Conservation (phyloP, 2,888 invertebrate species). For the Ophion ellenae region DNA sequence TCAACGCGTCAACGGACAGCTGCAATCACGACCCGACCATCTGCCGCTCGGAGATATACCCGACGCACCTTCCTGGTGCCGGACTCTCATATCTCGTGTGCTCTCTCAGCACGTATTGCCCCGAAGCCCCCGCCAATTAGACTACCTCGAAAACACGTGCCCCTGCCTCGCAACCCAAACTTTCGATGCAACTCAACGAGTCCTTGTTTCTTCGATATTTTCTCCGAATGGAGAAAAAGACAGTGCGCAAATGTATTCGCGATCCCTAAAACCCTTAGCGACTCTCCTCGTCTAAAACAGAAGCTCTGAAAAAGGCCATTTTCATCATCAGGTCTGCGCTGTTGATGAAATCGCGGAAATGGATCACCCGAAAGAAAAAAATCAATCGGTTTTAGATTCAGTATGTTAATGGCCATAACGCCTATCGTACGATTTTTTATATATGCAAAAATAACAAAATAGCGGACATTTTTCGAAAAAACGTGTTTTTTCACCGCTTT, state of each 20-base stretch:
- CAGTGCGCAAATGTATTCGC: background rate
- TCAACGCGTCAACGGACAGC: slow-evolving; percentile 73
- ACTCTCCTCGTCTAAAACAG: no score
- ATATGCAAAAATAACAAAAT: no score
- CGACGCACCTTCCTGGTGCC: slow-evolving; percentile 70
- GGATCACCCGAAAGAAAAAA: no score
- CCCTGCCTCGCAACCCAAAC: slow-evolving; percentile 37
- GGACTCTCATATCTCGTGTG: slow-evolving; percentile 48
- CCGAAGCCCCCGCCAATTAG: slow-evolving; percentile 75
- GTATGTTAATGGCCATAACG: no score
- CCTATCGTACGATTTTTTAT: no score
- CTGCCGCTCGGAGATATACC: slow-evolving; percentile 75
- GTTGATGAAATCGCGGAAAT: no score
- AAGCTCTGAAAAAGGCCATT: no score
- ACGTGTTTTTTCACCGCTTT: no score
- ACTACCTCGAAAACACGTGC: slow-evolving; percentile 78
- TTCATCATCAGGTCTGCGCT: no score
- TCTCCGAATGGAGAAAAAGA: background rate
- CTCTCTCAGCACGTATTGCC: slow-evolving; percentile 49
- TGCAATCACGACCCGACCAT: slow-evolving; percentile 81
- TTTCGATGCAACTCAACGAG: slow-evolving; percentile 67
- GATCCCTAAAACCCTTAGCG: no score
- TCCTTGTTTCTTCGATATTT: slow-evolving; percentile 49
- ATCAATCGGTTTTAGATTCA: no score
- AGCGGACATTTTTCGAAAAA: no score